Evolutionary conservation across 2,113 vertebrate species (phyloP).

Genomic region (Podocnemis expansa): DNA sequence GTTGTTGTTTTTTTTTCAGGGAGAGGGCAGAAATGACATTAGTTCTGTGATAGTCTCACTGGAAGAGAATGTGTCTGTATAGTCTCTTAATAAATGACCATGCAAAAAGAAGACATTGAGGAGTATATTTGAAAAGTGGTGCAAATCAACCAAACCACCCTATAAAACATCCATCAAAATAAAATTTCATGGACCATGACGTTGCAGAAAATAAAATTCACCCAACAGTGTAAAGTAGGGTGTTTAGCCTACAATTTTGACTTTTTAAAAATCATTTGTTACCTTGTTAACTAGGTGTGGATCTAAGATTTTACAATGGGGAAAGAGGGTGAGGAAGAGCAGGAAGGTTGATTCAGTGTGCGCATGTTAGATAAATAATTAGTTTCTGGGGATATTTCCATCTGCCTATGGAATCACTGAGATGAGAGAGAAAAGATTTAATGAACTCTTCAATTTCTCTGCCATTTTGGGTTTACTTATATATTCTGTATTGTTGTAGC

Average conservation of each 20-base stretch:
- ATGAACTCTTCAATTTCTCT: neutral
- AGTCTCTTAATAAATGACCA: accelerated
- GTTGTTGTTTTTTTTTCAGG: too few relatives aligned
- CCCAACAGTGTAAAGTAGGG: accelerated
- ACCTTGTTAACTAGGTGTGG: neutral
- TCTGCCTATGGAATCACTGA: neutral
- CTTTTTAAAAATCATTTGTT: neutral
- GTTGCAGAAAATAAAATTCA: neutral
- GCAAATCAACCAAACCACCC: neutral
- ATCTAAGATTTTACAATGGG: neutral
- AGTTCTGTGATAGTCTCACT: accelerated
- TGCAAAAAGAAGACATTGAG: neutral
- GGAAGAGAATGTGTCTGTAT: neutral
- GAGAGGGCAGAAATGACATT: accelerated
- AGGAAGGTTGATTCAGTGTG: neutral
- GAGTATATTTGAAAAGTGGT: neutral
- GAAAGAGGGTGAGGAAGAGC: neutral
- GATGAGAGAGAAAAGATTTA: neutral
- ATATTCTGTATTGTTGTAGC: neutral
- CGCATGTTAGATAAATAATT: neutral
- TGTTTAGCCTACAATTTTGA: neutral
- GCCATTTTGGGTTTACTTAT: neutral
- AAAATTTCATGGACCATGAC: accelerated
- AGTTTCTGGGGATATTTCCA: neutral
- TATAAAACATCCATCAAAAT: neutral